phyloP scores from a whole-genome alignment of 2,888 invertebrate genomes.

The Campopleginae sp. region DNA sequence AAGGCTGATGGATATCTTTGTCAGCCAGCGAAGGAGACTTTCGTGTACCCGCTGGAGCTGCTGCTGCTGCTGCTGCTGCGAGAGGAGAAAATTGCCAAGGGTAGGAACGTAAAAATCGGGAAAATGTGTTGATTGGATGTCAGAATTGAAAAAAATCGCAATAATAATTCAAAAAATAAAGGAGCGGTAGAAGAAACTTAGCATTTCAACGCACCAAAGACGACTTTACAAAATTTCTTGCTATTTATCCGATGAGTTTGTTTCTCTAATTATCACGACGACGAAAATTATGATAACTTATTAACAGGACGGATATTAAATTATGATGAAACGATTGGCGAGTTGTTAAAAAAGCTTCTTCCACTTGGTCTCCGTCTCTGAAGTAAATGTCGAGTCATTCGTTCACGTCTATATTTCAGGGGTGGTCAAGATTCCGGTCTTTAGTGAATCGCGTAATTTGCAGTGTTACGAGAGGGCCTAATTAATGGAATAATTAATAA shows the following conservation, averaged over 20 bases:
- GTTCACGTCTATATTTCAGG: background rate
- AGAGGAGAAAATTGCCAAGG: slow-evolving; percentile 27
- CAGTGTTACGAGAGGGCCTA: background rate
- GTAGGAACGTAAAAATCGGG: slow-evolving; percentile 5
- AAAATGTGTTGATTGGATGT: slow-evolving; percentile 26
- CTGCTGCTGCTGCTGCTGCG: slow-evolving; percentile 27
- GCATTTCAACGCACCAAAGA: background rate
- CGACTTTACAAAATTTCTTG: background rate
- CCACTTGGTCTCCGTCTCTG: background rate
- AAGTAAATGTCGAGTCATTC: background rate
- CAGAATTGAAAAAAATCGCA: slow-evolving; percentile 7
- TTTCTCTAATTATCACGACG: background rate
- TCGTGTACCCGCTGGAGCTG: slow-evolving; percentile 38
- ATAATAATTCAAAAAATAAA: background rate
- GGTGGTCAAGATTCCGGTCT: background rate
- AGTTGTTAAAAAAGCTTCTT: background rate
- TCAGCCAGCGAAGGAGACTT: slow-evolving; percentile 62
- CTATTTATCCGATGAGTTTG: no score
- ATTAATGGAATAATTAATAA: slow-evolving; percentile 3
- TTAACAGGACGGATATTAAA: background rate
- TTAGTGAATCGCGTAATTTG: background rate
- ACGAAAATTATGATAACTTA: background rate
- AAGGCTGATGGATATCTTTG: slow-evolving; percentile 80
- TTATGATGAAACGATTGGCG: background rate
- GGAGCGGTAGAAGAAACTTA: background rate